Base-by-base conservation (phyloP, 2,113 vertebrate species). In the Phycodurus eques region DNA sequence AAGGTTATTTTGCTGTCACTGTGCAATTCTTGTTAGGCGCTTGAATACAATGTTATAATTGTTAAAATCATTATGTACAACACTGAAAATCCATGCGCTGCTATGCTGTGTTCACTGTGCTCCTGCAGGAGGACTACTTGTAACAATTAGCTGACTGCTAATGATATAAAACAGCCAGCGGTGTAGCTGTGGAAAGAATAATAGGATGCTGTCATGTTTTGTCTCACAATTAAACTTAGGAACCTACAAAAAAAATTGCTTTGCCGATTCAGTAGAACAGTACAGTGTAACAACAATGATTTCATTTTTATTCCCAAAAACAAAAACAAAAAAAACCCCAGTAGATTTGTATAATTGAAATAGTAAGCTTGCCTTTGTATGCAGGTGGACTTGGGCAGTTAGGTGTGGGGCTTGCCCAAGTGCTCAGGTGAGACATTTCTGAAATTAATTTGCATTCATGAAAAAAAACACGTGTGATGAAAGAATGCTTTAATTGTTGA, bases 331-430 rank as follows among this genome's bases (percentile, higher is more conserved):
- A 9, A n/a, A 15, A 1, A 59, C 39, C 27, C 27, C 27, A 27
- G 1, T 27, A 27, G 27, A 27, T 27, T 22, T 49, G 15, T 80
- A 20, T 81, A n/a, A 56, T 56, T n/a, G 7, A 56, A 56, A 56
- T 56, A 56, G 19, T 56, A 56, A 56, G 9, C 2, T 11, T 49
- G 46, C 57, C 15, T 81, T 43, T 74, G 2, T 81, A 31, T 67
- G 62, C 81, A 93, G 93, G 93, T 81, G 92, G 93, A 31, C 90
- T 93, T 15, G 92, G 93, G 59, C 93, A 93, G 78, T 85, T 93
- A 70, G 93, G 93, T 68, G 81, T 91, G 53, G 93, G 92, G 10
- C 89, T 93, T 2, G 93, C 93, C 2, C 74, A 92, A 68, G 78
- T 92, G 54, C 74, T 93, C 59, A 92, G 93, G 93, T 93, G 62